Base-by-base conservation (phyloP, 2,888 invertebrate genomes). In the Tipula unca region DNA sequence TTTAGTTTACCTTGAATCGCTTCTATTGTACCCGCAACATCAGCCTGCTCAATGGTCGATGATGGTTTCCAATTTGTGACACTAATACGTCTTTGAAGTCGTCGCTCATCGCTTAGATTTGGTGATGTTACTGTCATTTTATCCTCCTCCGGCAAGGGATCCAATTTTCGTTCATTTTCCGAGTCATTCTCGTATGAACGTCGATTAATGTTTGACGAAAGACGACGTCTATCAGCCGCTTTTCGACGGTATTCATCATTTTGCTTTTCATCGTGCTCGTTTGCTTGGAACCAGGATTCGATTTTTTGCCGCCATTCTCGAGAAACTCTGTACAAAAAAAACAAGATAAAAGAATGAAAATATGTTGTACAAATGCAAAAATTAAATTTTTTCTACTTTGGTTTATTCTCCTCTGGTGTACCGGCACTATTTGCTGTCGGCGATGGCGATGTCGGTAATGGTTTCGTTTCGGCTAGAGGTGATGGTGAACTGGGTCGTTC, bases 271-370 rank as follows among this genome's bases (percentile, higher is more conserved):
- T 94, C 96, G 89, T 94, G 94, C 89, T 96, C 96, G 91, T 96
- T 96, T 86, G 96, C 96, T 87, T 96, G 94, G 87, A 97, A 91
- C 97, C 97, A 97, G 5, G 96, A 96, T 90, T 97, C 97, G 89
- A 97, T 97, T 90, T 97, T 97, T 90, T 96, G 96, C 85, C 95
- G 92, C 96, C 96, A 96, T 89, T 96, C 96, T 91, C 95, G 95
- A 88, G 90, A 92, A 89, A 89, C 90, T 89, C 91, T 89, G 86
- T 85, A 86, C n/a, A n/a, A n/a, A 29, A 48, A 48, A 14, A 86
- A 85, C 84, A 42, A 84, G 13, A 84, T n/a, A 29, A 48, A 8
- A 13, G 10, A 42, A 36, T 86, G 82, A 42, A 82, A 85, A 86
- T 32, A 35, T 32, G 6, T 83, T 29, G 13, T 32, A 69, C 3